Base-by-base conservation (phyloP, 1,140 invertebrate genomes). In the Harlomillsia oculata region DNA sequence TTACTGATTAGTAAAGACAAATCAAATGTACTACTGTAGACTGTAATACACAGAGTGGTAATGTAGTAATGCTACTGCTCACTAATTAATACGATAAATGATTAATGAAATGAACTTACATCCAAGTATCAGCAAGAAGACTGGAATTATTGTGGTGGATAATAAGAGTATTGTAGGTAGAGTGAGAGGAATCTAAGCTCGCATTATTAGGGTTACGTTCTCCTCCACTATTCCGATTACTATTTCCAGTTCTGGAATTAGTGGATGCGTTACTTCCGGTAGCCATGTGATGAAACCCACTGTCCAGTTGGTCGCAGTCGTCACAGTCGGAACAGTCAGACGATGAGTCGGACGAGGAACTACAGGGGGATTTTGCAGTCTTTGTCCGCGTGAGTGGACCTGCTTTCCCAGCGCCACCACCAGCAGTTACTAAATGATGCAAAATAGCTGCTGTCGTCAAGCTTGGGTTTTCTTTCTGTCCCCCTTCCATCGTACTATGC, bases 111-210 rank as follows among this genome's bases (percentile, higher is more conserved):
- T 26, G 29, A 21, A 51, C 60, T 62, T 56, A 65, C 64, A 65
- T 62, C 64, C 64, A 65, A 14, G 64, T 65, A 51, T 65, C 64
- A 21, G 64, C 64, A 25, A 65, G 55, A 25, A 65, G 55, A 59
- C 64, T 65, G 34, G 53, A 50, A 58, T 62, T 65, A 26, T 66
- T 68, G 14, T 67, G 61, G 52, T 69, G 69, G 18, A 71, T 71
- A 36, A 70, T 69, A 9, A 71, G 59, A 56, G 69, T 71, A 59
- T 70, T 69, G 18, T 64, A 69, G 3, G 64, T 53, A 37, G 67
- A 56, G 49, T 69, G 65, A 43, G 58, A 60, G 41, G 64, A 65
- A 51, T 65, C 64, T 51, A 59, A 57, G 50, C 64, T 65, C 57
- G 56, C 53, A 21, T 63, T 63, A 20, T 50, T 53, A 23, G 51